These are phyloP conservation scores for Bucco capensis DNA, from an alignment of 2,113 vertebrate species.

Conservation along the genomic window DNA sequence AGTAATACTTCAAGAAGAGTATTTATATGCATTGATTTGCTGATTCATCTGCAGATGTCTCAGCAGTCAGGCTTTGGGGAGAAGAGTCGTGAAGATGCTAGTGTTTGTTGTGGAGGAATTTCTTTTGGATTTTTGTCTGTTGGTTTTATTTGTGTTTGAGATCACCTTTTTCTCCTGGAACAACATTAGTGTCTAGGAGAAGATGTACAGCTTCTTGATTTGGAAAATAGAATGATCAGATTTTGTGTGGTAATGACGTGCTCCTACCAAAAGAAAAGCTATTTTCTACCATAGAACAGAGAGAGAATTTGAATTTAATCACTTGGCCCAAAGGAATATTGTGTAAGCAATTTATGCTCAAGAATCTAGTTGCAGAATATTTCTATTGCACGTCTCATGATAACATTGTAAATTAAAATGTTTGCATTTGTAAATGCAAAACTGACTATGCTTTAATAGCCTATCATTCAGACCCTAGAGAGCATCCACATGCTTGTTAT, in stretches of 20 bases:
- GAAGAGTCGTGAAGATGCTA: background rate
- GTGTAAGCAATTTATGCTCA: background rate
- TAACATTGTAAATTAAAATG: constrained; percentile 2
- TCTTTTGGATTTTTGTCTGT: background rate
- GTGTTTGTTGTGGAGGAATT: background rate
- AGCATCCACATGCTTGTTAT: background rate
- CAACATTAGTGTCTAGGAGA: background rate
- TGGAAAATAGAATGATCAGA: background rate
- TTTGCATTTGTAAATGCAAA: background rate
- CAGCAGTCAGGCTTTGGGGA: background rate
- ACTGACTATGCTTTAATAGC: background rate
- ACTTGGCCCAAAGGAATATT: background rate
- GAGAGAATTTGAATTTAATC: background rate
- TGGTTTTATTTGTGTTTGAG: background rate
- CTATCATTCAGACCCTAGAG: background rate
- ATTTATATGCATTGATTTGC: background rate
- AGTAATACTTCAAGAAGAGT: background rate
- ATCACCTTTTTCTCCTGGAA: background rate
- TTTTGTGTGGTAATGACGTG: background rate
- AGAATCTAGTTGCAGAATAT: background rate
- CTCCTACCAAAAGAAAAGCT: background rate
- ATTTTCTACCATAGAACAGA: background rate
- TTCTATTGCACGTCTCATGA: background rate
- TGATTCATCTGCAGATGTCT: background rate
- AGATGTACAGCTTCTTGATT: background rate